phyloP scores from a whole-genome alignment of 2,797 vertebrate genomes.

The Heliangelus exortis region DNA sequence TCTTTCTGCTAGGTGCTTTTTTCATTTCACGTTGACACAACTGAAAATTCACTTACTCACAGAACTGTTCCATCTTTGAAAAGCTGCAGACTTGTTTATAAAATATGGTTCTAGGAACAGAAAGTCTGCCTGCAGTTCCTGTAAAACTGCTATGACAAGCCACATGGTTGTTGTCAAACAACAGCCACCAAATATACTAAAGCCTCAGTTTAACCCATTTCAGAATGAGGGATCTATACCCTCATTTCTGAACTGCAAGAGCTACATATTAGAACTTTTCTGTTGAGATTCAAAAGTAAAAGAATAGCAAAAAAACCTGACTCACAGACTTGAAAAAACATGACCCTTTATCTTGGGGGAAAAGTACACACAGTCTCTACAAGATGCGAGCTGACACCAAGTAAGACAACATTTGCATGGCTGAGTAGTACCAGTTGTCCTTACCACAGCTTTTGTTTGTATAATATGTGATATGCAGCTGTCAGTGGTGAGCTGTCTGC shows the following conservation, averaged over 20 bases:
- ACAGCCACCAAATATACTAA: neutral
- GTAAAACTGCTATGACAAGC: neutral
- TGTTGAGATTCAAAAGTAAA: neutral
- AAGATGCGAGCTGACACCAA: neutral
- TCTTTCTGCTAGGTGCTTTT: neutral
- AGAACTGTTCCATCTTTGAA: neutral
- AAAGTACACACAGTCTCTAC: neutral
- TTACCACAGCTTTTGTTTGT: neutral
- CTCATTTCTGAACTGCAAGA: neutral
- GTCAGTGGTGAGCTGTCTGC: neutral
- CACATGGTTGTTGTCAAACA: neutral
- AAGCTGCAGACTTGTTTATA: neutral
- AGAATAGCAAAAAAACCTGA: neutral
- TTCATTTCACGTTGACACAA: neutral
- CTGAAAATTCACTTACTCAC: conserved; percentile 2
- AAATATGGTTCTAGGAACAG: neutral
- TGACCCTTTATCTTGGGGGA: neutral
- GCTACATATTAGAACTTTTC: neutral
- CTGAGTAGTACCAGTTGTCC: neutral
- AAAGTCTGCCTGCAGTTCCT: neutral
- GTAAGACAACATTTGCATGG: neutral
- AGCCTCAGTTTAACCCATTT: neutral
- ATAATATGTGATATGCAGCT: neutral
- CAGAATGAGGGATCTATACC: neutral
- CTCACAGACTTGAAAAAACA: conserved; percentile 6